phyloP scores from a whole-genome alignment of 2,113 vertebrate species.

The Alethe castanea region DNA sequence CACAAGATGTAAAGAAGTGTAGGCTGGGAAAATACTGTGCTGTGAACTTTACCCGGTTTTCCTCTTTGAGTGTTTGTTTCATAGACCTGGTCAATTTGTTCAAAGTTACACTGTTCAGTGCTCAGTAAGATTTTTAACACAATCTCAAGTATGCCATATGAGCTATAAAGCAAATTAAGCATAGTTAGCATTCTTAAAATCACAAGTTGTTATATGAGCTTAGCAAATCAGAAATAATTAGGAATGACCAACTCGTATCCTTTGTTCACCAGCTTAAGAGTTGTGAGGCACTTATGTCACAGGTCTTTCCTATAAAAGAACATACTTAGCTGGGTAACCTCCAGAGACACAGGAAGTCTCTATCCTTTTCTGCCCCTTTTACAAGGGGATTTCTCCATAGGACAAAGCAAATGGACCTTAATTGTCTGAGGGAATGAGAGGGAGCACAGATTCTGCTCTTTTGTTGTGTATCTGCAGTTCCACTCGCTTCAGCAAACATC shows the following conservation, averaged over 20 bases:
- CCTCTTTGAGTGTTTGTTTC: neutral
- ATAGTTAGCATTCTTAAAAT: neutral
- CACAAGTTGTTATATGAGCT: neutral
- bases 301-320: neutral
- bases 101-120: neutral
- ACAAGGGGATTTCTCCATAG: neutral
- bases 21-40: constrained; percentile 65
- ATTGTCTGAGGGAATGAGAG: neutral
- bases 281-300: neutral
- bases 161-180: neutral
- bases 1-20: constrained; percentile 68
- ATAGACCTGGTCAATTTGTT: neutral
- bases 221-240: constrained; percentile 7
- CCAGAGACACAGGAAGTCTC: neutral
- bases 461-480: neutral
- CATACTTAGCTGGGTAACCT: neutral
- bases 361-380: neutral
- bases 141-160: neutral
- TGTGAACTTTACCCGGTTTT: constrained; percentile 63
- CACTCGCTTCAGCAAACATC: neutral
- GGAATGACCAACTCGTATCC: neutral
- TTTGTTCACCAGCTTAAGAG: neutral
- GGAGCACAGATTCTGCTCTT: neutral
- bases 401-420: neutral
- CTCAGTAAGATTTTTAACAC: neutral